Conservation (phyloP, 92 coral and sea anemone genomes). For the Montipora capitata region DNA sequence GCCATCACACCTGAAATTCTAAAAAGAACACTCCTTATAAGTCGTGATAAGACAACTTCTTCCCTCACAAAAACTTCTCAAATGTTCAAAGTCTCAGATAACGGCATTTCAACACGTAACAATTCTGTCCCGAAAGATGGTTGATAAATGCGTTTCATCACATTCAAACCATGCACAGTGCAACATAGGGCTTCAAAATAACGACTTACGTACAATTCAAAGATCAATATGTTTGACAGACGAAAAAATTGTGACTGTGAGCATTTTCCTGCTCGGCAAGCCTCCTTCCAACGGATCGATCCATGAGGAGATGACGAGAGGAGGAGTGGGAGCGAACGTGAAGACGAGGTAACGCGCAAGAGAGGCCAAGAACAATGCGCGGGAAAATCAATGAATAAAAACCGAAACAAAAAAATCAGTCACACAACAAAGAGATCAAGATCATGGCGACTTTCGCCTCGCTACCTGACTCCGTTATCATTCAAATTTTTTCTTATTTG, state of each 20-base stretch:
- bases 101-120: constrained; percentile 22
- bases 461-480: constrained; percentile 92
- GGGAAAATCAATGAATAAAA: constrained; percentile 94
- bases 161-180: neutral
- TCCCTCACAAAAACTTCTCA: neutral
- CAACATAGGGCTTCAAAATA: neutral
- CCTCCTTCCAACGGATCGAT: neutral
- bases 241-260: neutral
- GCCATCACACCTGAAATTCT: constrained; percentile 11
- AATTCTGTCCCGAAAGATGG: constrained; percentile 62
- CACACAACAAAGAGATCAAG: constrained; percentile 9
- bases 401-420: constrained; percentile 55
- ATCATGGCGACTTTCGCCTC: constrained; percentile 82
- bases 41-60: neutral
- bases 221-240: neutral
- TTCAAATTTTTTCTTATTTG: constrained; percentile 88
- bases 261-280: neutral
- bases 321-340: neutral
- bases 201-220: constrained; percentile 22
- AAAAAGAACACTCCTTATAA: neutral
- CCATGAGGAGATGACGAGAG: constrained; percentile 27
- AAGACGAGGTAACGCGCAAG: constrained; percentile 63
- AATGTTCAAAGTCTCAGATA: neutral
- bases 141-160: constrained; percentile 54
- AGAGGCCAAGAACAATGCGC: constrained; percentile 91